Conservation (phyloP, 2,797 vertebrate genomes). For the Sebastolobus alascanus region DNA sequence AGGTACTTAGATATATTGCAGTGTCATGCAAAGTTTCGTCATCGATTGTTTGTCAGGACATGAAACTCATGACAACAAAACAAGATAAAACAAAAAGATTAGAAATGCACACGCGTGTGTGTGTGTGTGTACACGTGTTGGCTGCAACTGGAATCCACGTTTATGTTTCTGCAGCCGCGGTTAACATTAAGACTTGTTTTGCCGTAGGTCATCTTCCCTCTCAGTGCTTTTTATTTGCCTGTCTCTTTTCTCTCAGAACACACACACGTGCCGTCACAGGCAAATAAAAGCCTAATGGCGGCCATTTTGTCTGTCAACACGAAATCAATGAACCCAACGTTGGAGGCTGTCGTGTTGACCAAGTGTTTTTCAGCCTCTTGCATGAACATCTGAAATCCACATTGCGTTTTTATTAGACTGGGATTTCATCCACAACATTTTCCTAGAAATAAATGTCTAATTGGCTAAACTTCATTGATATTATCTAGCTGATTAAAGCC, state of each 20-base stretch:
- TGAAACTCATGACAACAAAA: background rate
- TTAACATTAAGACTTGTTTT: background rate
- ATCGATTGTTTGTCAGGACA: background rate
- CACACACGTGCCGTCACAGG: background rate
- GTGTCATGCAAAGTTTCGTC: background rate
- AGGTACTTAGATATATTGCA: background rate
- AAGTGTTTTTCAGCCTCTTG: background rate
- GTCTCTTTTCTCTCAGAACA: background rate
- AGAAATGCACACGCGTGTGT: background rate
- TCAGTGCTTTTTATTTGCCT: background rate
- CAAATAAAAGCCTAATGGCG: constrained; percentile 14
- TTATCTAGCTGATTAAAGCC: background rate
- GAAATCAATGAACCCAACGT: background rate
- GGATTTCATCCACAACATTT: background rate
- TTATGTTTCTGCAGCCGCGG: background rate
- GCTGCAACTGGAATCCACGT: background rate
- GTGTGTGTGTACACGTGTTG: background rate
- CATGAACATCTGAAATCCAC: background rate
- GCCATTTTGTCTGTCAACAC: constrained; percentile 41
- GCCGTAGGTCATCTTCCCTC: background rate
- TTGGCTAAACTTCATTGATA: background rate
- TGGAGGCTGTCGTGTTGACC: background rate
- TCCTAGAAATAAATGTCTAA: background rate
- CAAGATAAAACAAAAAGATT: background rate
- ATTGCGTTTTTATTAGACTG: background rate